Evolutionary conservation across 2,797 vertebrate genomes (phyloP).

Genomic region (Rachycentron canadum): DNA sequence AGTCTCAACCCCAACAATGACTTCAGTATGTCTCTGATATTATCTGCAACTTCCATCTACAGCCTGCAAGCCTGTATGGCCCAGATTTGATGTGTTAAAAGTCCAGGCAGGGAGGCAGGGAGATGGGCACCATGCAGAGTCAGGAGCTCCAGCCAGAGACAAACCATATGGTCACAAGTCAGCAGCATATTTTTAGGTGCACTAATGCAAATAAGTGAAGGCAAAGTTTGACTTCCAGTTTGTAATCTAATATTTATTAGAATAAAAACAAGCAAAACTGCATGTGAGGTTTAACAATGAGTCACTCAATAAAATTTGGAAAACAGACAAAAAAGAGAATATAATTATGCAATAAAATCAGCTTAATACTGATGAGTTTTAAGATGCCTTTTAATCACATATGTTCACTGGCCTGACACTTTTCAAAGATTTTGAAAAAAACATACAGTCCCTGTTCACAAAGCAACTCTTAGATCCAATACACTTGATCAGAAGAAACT

Average conservation of each 20-base stretch:
- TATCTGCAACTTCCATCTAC: slow-evolving; percentile 70
- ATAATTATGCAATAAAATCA: neutral
- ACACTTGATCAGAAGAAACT: slow-evolving; percentile 16
- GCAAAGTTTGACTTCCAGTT: neutral
- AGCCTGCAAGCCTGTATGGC: slow-evolving; percentile 46
- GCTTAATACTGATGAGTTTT: neutral
- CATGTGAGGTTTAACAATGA: neutral
- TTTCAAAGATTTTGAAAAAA: neutral
- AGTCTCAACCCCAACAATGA: slow-evolving; percentile 55
- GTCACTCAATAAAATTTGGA: neutral
- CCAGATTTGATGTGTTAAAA: slow-evolving; percentile 67
- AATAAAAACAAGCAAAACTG: neutral
- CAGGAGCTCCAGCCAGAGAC: slow-evolving; percentile 38
- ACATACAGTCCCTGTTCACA: neutral
- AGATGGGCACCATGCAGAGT: slow-evolving; percentile 38
- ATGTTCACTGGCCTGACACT: neutral
- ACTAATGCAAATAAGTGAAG: neutral
- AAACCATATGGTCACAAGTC: slow-evolving; percentile 35
- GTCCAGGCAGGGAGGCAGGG: slow-evolving; percentile 26
- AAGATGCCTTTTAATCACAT: slow-evolving; percentile 13
- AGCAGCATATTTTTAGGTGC: neutral
- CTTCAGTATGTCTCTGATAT: slow-evolving; percentile 68
- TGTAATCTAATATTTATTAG: neutral
- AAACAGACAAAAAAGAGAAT: neutral
- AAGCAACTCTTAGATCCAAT: slow-evolving; percentile 9